Percentiles rank a stretch among this genome's conserved stretches.
These are phyloP conservation scores for Silurus meridionalis DNA, from an alignment of 2,113 vertebrate species.

Conservation along the genomic window DNA sequence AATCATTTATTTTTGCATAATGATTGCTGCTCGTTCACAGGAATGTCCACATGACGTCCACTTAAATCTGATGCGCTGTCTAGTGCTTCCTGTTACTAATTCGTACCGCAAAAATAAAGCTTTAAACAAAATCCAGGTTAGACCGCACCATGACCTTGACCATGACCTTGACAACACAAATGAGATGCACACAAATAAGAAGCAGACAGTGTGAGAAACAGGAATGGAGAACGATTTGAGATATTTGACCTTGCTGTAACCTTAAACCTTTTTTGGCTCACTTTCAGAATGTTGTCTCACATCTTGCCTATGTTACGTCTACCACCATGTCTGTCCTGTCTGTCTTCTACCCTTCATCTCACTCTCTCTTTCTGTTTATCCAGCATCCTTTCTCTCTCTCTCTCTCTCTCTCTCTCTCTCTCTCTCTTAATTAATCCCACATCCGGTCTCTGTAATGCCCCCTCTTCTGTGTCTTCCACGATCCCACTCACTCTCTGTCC, in stretches of 20 bases:
- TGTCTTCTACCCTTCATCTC: background rate
- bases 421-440: background rate
- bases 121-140: background rate
- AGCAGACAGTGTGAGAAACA: background rate
- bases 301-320: too few relatives aligned
- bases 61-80: background rate
- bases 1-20: too few relatives aligned
- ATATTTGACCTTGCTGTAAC: background rate
- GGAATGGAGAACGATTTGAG: background rate
- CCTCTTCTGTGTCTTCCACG: too few relatives aligned
- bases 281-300: background rate
- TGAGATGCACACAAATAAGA: background rate
- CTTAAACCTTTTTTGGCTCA: background rate
- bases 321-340: too few relatives aligned
- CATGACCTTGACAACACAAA: too few relatives aligned
- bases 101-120: background rate
- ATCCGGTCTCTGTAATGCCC: background rate
- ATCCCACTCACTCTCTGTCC: too few relatives aligned
- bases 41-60: too few relatives aligned
- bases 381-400: background rate
- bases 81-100: background rate
- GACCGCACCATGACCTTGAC: background rate
- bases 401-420: background rate
- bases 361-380: background rate
- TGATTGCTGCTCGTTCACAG: too few relatives aligned